Base-by-base conservation (phyloP, 1,140 invertebrate species). In the Cylas formicarius region DNA sequence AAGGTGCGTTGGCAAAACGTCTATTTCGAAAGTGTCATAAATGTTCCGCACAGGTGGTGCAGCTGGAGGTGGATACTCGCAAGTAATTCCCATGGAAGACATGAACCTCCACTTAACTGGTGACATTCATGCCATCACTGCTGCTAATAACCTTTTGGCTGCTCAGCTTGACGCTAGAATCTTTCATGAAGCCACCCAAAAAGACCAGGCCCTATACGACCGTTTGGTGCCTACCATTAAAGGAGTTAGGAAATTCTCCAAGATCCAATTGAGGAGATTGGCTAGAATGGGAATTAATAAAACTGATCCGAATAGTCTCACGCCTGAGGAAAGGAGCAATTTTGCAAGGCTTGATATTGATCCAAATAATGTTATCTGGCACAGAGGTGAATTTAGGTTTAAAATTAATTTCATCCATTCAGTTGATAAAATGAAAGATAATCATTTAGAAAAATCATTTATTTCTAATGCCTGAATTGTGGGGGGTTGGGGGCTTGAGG, bases 31-130 rank as follows among this genome's bases (percentile, higher is more conserved):
- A 26, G 20, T 39, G 21, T 44, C 20, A n/a, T 5, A 44, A 44
- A 24, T 4, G 14, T 4, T 18, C 2, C 16, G 9, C 21, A 7
- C 14, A 57, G 55, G 56, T 36, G 56, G 56, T 19, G 56, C 56
- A 4, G 56, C 56, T 38, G 56, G 56, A 9, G 56, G 93, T 46
- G 94, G 94, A 14, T 97, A 97, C 68, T 79, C 82, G 1, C 79
- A 81, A 69, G 92, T 98, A 0, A 97, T 99, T 56, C 96, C 97
- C 1, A 99, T 99, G 97, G 95, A 99, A 70, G 97, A 99, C 58
- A 97, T 99, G 66, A 99, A 99, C 71, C 76, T 99, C 7, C 97
- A 99, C 68, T 72, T 99, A 32, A 99, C 96, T 5, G 97, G 95
- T 11, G 97, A 99, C 63, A 97, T 99, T 52, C 97, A 99, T 67